Base-by-base conservation (phyloP, 2,797 vertebrate genomes). In the Urocyon cinereoargenteus region DNA sequence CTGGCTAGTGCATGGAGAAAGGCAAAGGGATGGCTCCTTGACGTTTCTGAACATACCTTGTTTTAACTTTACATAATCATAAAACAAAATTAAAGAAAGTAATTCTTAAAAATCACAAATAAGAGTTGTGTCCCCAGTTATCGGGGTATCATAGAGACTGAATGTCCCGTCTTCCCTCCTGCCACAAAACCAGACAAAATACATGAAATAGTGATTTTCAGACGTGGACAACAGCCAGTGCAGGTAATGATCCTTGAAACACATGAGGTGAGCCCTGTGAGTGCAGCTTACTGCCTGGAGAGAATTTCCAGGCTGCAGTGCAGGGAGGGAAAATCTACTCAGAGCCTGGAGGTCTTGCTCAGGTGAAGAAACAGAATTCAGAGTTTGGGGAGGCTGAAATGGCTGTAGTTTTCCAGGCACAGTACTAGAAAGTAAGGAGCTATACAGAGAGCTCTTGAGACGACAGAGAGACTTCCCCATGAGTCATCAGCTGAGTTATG, bases 51-150 rank as follows among this genome's bases (percentile, higher is more conserved):
- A 36, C 86, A 72, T 72, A 86, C 15, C 21, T 73, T 66, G 55
- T 87, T 86, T 90, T 90, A 66, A 89, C 57, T 81, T 93, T 92
- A 82, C 14, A 40, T 59, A 86, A 82, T 90, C 66, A 22, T 62
- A 64, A 94, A 73, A n/a, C 28, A 53, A 92, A 85, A 72, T 40
- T 90, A 77, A 86, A 91, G 72, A 86, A 78, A 84, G 8, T 87
- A 59, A 85, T 91, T 95, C 10, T 94, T 83, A 51, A 82, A 85
- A 77, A 55, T 89, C 53, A 89, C n/a, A 78, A 31, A 28, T 59
- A 87, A 95, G 40, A 91, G 45, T 83, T 22, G 11, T 70, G 18
- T 40, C 55, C 72, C 24, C 8, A 62, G 5, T 40, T 45, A 28
- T 81, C 53, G 81, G 61, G 6, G 28, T 72, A 1, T 55, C 61